Evolutionary conservation across 2,797 vertebrate species (phyloP), one percentile per base, ranked within the genome.

Genomic region (Streptopelia turtur): DNA sequence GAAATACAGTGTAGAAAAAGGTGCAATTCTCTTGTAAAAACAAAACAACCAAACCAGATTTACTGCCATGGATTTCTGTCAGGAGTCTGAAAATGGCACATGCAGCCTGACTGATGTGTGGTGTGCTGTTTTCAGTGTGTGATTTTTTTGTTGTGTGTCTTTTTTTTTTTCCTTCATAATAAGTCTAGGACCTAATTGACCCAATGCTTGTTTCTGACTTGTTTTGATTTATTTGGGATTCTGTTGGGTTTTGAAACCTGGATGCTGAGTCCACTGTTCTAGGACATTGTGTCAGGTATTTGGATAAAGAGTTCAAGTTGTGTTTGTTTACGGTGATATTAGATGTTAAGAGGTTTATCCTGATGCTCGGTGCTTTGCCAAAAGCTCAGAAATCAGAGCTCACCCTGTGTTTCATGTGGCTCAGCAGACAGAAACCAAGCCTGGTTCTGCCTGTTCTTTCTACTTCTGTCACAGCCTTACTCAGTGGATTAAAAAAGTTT

Each of bases 271-370:
- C 16, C 11, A n/a, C 23, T 59, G 16, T 79, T 79, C 68, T 35
- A 72, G 78, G 75, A 93, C 37, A 52, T 20, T 28, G 37, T 72
- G 45, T 79, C 22, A 35, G 5, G 55, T 55, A 47, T 79, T 65
- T 55, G 66, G 66, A 69, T 79, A 53, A 80, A 63, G 71, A 77
- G 52, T 87, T 95, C 60, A 77, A 76, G 64, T 91, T 60, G 28
- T 59, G 47, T 61, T 94, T 93, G 59, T 90, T 90, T 69, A 66
- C 8, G 8, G 78, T 49, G 75, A 66, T 79, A 74, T 55, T 80
- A 66, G 56, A 75, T 10, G 24, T 75, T 89, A 92, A 84, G 89
- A 89, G 92, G 91, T 95, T 95, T 94, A 94, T 69, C 77, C 66
- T 69, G 77, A 82, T 92, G 86, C 74, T 68, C 68, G 41, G 55